Conservation (phyloP, 1,140 invertebrate species). For the Phymorhynchus buccinoides region DNA sequence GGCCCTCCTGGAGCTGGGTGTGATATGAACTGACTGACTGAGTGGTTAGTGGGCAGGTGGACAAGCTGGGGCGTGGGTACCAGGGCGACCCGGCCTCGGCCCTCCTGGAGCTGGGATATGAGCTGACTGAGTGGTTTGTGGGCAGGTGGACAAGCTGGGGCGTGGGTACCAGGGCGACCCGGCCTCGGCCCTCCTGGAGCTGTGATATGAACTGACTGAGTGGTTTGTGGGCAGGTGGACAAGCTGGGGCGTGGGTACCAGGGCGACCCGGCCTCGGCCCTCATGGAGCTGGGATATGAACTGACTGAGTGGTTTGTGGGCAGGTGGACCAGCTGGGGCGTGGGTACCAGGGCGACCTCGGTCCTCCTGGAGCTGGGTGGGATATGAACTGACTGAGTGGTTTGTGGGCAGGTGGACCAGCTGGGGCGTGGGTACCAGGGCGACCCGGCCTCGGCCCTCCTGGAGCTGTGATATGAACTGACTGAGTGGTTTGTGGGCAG, state of each 20-base stretch:
- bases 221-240: constrained; percentile 71
- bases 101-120: constrained; percentile 92
- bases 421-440: constrained; percentile 93
- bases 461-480: no score
- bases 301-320: constrained; percentile 26
- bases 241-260: constrained; percentile 90
- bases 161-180: constrained; percentile 97
- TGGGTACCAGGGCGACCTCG: constrained; percentile 97
- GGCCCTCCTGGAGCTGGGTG: constrained; percentile 93
- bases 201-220: no score
- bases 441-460: constrained; percentile 95
- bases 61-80: constrained; percentile 86
- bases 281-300: constrained; percentile 95
- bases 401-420: constrained; percentile 77
- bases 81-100: constrained; percentile 98
- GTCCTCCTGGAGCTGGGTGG: constrained; percentile 95
- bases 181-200: constrained; percentile 93
- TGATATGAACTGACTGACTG: no score
- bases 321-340: constrained; percentile 81
- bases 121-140: constrained; percentile 22
- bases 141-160: constrained; percentile 79
- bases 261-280: constrained; percentile 96
- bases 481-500: constrained; percentile 53
- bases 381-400: no score
- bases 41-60: constrained; percentile 68